Evolutionary conservation across 2,888 invertebrate genomes (phyloP), one percentile per base, ranked within the genome.

Genomic region (Stenichneumon culpator): DNA sequence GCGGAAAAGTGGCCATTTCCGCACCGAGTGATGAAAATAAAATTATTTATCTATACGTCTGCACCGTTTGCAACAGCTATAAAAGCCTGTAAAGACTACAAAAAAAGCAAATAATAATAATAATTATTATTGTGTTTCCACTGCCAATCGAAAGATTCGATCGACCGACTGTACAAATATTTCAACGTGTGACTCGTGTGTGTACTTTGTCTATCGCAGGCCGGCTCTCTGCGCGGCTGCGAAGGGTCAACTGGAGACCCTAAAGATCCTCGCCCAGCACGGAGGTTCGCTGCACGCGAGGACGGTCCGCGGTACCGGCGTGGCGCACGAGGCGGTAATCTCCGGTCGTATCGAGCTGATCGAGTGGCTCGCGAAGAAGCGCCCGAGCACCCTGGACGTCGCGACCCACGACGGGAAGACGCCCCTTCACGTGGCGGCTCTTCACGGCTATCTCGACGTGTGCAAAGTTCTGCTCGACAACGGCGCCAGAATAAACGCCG

Each of bases 151-250:
- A n/a, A 52, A 7, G 50, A 65, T 11, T 47, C 19, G 39, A 78
- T 52, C 3, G 36, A 44, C n/a, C 0, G 36, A 52, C 6, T 70
- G 9, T 25, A 14, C 4, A 65, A 69, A 67, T 36, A 28, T 28
- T 28, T 5, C 28, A 28, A 28, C 28, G 44, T 50, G 54, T 50
- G n/a, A 39, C 7, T 73, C 14, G 63, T n/a, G 54, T 19, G 36
- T 47, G 44, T n/a, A 69, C 57, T 63, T 19, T 50, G 73, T 70
- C 0, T n/a, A 67, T 90, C 91, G 54, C 92, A 96, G 96, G 86
- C 98, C 99, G 1, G 98, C 98, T 0, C 98, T 99, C 91, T 99
- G 99, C 90, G 99, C 99, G 1, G 98, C 99, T 80, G 98, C 99
- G 7, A 99, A 99, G 94, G 99, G 99, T 0, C 99, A 99, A 93